A percentile compares a stretch with the other conserved stretches of the same genome.
phyloP scores from a whole-genome alignment of 2,797 vertebrate genomes.

The Aphelocoma californica region DNA sequence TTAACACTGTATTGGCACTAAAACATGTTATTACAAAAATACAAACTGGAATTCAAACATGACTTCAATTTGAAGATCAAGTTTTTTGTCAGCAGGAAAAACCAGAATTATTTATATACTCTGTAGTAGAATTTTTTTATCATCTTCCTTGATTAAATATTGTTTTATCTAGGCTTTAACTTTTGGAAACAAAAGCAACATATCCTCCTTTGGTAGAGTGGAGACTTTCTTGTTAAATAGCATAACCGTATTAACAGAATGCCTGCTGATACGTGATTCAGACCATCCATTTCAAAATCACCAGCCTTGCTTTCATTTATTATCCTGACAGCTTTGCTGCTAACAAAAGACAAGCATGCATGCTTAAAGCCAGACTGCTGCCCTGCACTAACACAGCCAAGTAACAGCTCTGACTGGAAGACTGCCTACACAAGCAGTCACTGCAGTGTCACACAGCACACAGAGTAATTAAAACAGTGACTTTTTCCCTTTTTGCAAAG shows the following conservation, averaged over 20 bases:
- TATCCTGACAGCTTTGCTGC: slow-evolving; percentile 2
- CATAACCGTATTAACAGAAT: background rate
- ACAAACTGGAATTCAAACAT: background rate
- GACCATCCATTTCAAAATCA: background rate
- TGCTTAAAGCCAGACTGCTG: slow-evolving; percentile 16
- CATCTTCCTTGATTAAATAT: background rate
- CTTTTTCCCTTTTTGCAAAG: background rate
- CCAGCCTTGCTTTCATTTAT: slow-evolving; percentile 8
- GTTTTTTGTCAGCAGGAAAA: background rate
- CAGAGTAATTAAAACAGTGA: background rate
- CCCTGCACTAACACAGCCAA: background rate
- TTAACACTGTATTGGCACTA: background rate
- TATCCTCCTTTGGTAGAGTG: background rate
- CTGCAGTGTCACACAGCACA: background rate
- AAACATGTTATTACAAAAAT: background rate
- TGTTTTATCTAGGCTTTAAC: background rate
- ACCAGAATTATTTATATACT: background rate
- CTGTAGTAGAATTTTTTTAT: background rate
- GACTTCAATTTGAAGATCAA: background rate
- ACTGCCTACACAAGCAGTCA: background rate
- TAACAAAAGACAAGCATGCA: background rate
- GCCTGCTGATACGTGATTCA: background rate
- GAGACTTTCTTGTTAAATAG: background rate
- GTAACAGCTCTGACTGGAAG: background rate
- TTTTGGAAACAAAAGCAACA: background rate